Evolutionary conservation across 2,797 vertebrate species (phyloP).

Genomic region (Molossus molossus): DNA sequence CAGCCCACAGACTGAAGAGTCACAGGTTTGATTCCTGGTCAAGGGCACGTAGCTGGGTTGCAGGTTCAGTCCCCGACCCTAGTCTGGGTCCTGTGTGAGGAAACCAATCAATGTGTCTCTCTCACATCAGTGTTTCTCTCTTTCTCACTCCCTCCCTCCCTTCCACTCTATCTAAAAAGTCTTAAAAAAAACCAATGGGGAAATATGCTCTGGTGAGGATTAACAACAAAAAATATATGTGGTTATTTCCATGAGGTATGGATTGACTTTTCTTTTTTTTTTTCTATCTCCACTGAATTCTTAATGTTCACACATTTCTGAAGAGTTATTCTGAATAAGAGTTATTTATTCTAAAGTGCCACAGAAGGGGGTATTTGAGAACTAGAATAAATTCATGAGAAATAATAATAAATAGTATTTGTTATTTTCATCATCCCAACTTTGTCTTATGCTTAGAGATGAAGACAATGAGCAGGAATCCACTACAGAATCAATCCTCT

Average conservation of each 20-base stretch:
- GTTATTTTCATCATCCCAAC: neutral
- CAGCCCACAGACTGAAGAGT: too few species aligned
- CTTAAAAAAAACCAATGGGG: too few species aligned
- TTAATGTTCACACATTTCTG: neutral
- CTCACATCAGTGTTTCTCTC: too few species aligned
- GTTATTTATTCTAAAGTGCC: neutral
- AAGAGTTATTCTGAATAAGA: slow-evolving; percentile 9
- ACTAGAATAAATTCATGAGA: neutral
- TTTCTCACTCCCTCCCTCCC: too few species aligned
- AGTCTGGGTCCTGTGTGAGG: too few species aligned
- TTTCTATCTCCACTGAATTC: neutral
- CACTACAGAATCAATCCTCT: neutral
- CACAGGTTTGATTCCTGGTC: too few species aligned
- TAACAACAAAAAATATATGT: too few species aligned
- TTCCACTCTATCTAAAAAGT: too few species aligned
- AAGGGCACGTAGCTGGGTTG: too few species aligned
- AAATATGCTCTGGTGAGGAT: too few species aligned
- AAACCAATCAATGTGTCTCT: too few species aligned
- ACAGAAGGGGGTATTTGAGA: neutral
- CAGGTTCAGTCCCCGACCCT: too few species aligned
- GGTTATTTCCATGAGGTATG: neutral
- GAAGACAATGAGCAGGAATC: neutral
- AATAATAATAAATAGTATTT: slow-evolving; percentile 38
- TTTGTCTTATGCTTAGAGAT: slow-evolving; percentile 19
- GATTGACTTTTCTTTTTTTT: neutral